Conservation (phyloP, 1,140 invertebrate species). For the Drosophila micromelanica region DNA sequence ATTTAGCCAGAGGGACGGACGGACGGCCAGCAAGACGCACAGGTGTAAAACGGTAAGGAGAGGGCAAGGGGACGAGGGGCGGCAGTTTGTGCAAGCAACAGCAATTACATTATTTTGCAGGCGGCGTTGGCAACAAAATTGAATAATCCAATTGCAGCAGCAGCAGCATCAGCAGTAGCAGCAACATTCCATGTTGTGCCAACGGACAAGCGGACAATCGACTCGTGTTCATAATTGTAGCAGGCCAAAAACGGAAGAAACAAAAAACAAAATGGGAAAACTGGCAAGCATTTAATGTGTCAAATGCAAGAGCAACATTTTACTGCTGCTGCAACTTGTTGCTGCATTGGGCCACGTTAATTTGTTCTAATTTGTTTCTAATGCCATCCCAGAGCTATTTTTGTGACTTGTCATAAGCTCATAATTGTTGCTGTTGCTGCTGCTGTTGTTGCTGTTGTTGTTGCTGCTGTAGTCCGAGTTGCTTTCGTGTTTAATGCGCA, state of each 20-base stretch:
- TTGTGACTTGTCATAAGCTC: slow-evolving; percentile 62
- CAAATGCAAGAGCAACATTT: slow-evolving; percentile 23
- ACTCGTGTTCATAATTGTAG: slow-evolving; percentile 68
- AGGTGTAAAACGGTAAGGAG: slow-evolving; percentile 1
- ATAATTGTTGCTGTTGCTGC: slow-evolving; percentile 25
- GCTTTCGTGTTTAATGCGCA: slow-evolving; percentile 62
- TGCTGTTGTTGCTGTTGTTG: neutral
- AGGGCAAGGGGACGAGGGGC: neutral
- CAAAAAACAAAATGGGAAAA: neutral
- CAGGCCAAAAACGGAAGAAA: slow-evolving; percentile 16
- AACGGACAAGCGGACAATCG: slow-evolving; percentile 11
- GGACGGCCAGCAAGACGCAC: neutral
- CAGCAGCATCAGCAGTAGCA: slow-evolving; percentile 16
- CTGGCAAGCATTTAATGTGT: slow-evolving; percentile 16
- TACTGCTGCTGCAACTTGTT: slow-evolving; percentile 9
- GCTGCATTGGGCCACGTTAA: slow-evolving; percentile 37
- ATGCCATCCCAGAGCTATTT: slow-evolving; percentile 37
- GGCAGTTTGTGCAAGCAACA: slow-evolving; percentile 6
- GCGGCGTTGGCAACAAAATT: slow-evolving; percentile 43
- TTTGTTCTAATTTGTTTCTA: slow-evolving; percentile 68
- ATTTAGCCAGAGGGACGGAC: neutral
- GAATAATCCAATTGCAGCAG: slow-evolving; percentile 59
- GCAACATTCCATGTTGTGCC: slow-evolving; percentile 54
- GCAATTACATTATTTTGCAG: slow-evolving; percentile 70
- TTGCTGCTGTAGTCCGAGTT: slow-evolving; percentile 12